Conservation (phyloP, 2,888 invertebrate species). For the Hypsopygia costalis region DNA sequence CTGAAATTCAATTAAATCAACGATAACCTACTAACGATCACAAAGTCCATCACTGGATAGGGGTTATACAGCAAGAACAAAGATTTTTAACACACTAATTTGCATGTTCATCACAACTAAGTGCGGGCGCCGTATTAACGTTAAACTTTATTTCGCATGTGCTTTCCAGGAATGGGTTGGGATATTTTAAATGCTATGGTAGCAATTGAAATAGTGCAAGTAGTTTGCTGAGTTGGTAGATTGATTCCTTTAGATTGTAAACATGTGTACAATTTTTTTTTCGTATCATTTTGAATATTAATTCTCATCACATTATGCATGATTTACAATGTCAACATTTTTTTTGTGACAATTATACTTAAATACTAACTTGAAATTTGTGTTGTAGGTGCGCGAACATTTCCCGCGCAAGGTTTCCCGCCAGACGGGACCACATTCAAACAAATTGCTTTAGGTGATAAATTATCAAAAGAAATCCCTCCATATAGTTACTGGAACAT, state of each 20-base stretch:
- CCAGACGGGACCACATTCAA: constrained; percentile 96
- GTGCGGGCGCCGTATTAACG: not conserved
- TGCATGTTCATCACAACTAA: constrained; percentile 38
- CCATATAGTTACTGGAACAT: constrained; percentile 98
- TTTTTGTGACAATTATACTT: constrained; percentile 5
- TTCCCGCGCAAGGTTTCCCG: constrained; percentile 94
- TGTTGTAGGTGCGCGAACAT: constrained; percentile 89
- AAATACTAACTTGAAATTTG: constrained; percentile 24
- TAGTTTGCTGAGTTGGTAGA: constrained; percentile 11
- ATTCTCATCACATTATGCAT: constrained; percentile 55
- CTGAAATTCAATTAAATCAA: constrained; percentile 49
- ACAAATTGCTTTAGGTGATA: constrained; percentile 93
- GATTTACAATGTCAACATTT: constrained; percentile 21
- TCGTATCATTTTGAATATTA: not conserved
- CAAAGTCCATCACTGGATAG: constrained; percentile 46
- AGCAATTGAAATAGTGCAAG: constrained; percentile 20
- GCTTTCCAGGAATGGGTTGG: constrained; percentile 22
- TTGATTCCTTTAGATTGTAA: no score
- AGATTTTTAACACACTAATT: constrained; percentile 54
- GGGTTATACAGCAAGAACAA: constrained; percentile 32
- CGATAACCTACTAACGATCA: constrained; percentile 70
- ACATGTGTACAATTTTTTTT: no score
- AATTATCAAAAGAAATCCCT: constrained; percentile 92
- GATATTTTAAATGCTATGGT: constrained; percentile 7
- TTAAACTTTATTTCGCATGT: constrained; percentile 30